Evolutionary conservation across 2,797 vertebrate genomes (phyloP).

Genomic region (Eremophila alpestris): DNA sequence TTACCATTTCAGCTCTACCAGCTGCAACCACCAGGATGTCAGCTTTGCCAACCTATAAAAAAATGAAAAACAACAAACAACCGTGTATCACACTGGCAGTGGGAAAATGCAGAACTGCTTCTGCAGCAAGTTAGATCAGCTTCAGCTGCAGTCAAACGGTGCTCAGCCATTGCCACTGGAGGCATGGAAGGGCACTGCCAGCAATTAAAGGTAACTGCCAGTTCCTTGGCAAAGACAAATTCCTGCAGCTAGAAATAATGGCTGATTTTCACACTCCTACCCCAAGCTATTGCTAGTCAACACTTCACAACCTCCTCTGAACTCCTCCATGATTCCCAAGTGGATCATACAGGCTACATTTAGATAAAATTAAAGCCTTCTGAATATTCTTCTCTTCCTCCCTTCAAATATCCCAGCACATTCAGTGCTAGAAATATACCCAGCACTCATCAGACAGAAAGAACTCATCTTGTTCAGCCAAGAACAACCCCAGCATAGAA

Average conservation of each 20-base stretch:
- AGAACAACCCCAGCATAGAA: constrained; percentile 12
- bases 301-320: constrained; percentile 40
- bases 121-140: background rate
- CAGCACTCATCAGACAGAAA: background rate
- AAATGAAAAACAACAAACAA: background rate
- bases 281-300: constrained; percentile 18
- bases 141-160: background rate
- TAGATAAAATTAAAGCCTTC: constrained; percentile 35
- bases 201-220: background rate
- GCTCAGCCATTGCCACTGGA: background rate
- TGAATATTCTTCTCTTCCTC: constrained; percentile 30
- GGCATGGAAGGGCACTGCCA: background rate
- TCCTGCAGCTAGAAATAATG: constrained; percentile 12
- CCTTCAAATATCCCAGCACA: constrained; percentile 21
- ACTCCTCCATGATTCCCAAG: constrained; percentile 36
- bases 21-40: constrained; percentile 96
- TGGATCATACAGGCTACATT: background rate
- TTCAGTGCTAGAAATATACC: constrained; percentile 36
- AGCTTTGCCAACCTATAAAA: constrained; percentile 86
- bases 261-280: constrained; percentile 25
- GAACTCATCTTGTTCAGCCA: background rate
- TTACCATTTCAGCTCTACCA: constrained; percentile 94
- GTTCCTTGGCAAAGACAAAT: background rate
- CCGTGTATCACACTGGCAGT: background rate
- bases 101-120: background rate